phyloP scores from a whole-genome alignment of 2,888 invertebrate genomes.

The Phania funesta region DNA sequence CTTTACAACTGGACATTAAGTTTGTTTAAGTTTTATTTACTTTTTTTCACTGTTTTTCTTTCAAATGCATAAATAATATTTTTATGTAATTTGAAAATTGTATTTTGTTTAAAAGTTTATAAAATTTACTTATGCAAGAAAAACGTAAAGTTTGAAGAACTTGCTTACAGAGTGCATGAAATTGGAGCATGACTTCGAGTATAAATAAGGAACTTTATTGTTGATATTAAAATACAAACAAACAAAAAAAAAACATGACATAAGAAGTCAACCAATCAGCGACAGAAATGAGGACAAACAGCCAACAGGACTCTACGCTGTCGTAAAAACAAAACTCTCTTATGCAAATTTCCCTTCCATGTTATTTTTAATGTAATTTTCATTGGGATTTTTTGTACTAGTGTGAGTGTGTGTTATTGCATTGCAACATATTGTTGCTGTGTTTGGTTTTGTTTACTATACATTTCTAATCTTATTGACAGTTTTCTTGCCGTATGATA shows the following conservation, averaged over 20 bases:
- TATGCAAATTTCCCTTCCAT: constrained; percentile 12
- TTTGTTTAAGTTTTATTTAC: constrained; percentile 32
- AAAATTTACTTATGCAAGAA: constrained; percentile 11
- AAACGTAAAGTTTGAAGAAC: background rate
- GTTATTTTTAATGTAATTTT: constrained; percentile 53
- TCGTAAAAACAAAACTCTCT: background rate
- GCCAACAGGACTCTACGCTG: background rate
- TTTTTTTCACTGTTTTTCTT: background rate
- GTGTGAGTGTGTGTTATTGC: background rate
- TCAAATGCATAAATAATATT: constrained; percentile 66
- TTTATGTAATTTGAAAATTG: constrained; percentile 61
- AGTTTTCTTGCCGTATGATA: constrained; percentile 30
- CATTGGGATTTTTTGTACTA: background rate
- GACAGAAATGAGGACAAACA: background rate
- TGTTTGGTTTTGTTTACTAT: constrained; percentile 31
- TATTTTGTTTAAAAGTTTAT: constrained; percentile 55
- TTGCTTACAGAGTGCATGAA: background rate
- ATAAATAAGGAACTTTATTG: background rate
- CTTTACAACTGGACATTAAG: constrained; percentile 50
- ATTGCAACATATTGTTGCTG: constrained; percentile 18
- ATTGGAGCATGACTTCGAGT: background rate
- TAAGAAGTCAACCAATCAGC: background rate
- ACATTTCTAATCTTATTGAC: constrained; percentile 61
- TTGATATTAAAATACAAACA: background rate
- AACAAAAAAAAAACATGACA: constrained; percentile 7